Base-by-base conservation (phyloP, 2,113 vertebrate species). In the Sturnus vulgaris region DNA sequence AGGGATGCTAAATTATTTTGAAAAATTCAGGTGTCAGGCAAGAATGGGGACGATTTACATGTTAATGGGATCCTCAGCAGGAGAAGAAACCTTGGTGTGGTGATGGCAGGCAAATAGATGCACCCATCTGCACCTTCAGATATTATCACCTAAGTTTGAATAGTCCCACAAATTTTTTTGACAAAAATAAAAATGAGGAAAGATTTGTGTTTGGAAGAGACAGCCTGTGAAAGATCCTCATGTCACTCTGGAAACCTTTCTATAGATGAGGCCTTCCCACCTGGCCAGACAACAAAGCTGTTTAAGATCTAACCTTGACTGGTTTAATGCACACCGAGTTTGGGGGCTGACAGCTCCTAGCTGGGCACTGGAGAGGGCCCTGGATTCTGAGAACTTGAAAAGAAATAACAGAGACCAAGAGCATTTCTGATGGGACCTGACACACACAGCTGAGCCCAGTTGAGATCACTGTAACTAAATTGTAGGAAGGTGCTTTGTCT, bases 1-100 rank as follows among this genome's bases (percentile, higher is more conserved):
- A 86, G 20, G 86, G 56, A 78, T 86, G 86, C 27, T 96, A 86
- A 93, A 88, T 95, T 96, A 93, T 95, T 96, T 97, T 96, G 96
- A 97, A 94, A 94, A 95, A 96, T 92, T 96, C 88, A 86, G 82
- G 61, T 86, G 88, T 95, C 95, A 95, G 86, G 64, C 37, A 81
- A 77, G 61, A 90, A 94, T 95, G 72, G 69, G 82, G 40, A 88
- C 92, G 82, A 95, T 95, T 95, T 94, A 92, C 79, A 84, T 93
- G 82, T 95, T 96, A 96, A 96, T 96, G 90, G 86, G 46, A 91
- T 93, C 84, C 89, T 95, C 87, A 93, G 89, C 81, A 79, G 91
- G 95, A 78, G 78, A 52, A 86, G 92, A 52, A 91, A 70, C 69
- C 76, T 91, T 68, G 61, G 82, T 73, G 52, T 75, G 49, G 56